Base-by-base conservation (phyloP, 2,113 vertebrate genomes). In the Brienomyrus longianalis region DNA sequence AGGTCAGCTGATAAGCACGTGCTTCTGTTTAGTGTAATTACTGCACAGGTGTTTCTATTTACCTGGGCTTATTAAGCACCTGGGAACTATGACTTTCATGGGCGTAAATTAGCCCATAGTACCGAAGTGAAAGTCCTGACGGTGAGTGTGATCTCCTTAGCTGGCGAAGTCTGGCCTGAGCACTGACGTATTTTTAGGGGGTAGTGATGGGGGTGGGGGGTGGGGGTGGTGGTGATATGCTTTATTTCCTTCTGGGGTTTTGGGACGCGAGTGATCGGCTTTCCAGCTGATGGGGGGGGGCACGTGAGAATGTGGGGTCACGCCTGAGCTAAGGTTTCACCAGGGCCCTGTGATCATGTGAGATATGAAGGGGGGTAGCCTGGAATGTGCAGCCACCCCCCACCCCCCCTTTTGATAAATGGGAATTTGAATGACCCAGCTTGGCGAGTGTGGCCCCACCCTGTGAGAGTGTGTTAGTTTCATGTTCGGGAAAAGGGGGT, bases 381-480 rank as follows among this genome's bases (percentile, higher is more conserved):
- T 50, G 93, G 92, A 95, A 94, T 95, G 93, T 90, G 87, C 88
- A 85, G 43, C 90, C 90, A 31, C 31, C 88, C 91, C 13, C n/a
- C 59, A 8, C 50, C 50, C 8, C 50, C 50, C 43, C 62, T 50
- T 92, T 93, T 92, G 92, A 91, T 91, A 87, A 90, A 90, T 92
- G 91, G 91, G 90, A 91, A 90, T 94, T 94, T 94, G 93, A 94
- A 94, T 94, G 93, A 93, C 90, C 19, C 52, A 86, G 89, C 93
- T 92, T 91, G 91, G 87, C 89, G 52, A 90, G 91, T 90, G 90
- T 91, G 35, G 15, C 35, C 77, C 77, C 77, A 83, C 39, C 45
- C 83, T 23, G 19, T 84, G 83, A 45, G 74, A 47, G 43, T 5
- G 19, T 47, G 43, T 92, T 88, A 11, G 56, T 52, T 83, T 89